Percentiles rank a stretch among this genome's conserved stretches.
Evolutionary conservation across 2,797 vertebrate genomes (phyloP).

Genomic region (Emys orbicularis): DNA sequence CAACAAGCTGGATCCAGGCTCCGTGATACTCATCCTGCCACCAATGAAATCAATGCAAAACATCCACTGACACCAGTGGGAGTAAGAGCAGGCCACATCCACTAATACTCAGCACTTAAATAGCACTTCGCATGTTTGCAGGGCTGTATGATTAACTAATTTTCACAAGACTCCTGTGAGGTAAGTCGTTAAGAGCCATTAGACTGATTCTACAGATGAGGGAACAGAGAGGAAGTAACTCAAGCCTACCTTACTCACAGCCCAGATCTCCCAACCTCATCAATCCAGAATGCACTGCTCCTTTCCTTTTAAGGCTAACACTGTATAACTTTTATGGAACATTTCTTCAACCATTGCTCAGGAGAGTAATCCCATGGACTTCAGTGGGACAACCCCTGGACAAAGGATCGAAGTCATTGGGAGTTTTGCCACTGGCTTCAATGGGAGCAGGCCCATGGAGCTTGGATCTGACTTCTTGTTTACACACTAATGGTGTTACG

Average conservation of each 20-base stretch:
- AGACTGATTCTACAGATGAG: neutral
- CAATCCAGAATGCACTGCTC: neutral
- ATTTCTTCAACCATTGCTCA: neutral
- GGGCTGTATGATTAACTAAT: neutral
- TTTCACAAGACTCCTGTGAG: neutral
- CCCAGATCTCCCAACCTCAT: neutral
- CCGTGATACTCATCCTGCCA: neutral
- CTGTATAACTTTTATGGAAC: neutral
- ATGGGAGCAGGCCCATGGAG: neutral
- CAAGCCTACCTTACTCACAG: neutral
- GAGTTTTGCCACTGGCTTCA: neutral
- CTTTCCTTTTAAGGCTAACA: neutral
- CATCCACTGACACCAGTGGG: neutral
- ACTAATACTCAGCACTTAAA: neutral
- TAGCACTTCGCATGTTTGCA: fast-evolving
- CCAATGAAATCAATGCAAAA: neutral
- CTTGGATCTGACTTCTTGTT: neutral
- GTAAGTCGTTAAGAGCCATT: neutral
- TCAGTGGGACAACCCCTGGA: neutral
- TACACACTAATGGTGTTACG: neutral
- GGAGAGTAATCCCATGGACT: neutral
- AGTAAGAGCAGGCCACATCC: neutral
- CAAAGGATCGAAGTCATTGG: neutral
- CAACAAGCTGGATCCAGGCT: neutral
- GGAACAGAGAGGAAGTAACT: neutral